Conservation (phyloP, 2,888 invertebrate genomes). For the Eilema sororculum region DNA sequence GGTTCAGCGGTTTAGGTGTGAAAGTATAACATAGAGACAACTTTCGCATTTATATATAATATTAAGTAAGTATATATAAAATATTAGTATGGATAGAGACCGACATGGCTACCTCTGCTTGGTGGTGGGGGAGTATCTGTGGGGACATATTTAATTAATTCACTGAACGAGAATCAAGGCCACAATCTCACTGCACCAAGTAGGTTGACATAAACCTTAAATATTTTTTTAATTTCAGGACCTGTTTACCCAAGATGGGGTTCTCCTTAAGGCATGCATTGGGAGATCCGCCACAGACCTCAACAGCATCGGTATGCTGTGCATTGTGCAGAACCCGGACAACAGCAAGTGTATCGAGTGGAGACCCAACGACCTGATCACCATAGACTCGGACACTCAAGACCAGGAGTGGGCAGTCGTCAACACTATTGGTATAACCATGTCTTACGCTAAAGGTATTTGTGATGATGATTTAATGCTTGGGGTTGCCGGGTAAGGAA, state of each 20-base stretch:
- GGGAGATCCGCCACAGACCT: constrained; percentile 88
- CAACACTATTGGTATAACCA: constrained; percentile 88
- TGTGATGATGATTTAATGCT: constrained; percentile 25
- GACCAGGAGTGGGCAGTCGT: constrained; percentile 95
- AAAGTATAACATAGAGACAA: no score
- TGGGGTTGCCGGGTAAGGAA: constrained; percentile 11
- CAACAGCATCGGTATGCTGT: constrained; percentile 90
- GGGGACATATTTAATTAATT: no score
- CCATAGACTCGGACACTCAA: constrained; percentile 91
- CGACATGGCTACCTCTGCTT: no score
- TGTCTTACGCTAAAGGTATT: constrained; percentile 48
- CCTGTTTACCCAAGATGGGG: constrained; percentile 93
- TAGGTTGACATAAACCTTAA: neutral
- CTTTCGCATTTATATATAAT: no score
- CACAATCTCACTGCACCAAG: neutral
- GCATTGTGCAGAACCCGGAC: constrained; percentile 88
- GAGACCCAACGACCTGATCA: constrained; percentile 93
- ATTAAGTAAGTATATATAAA: no score
- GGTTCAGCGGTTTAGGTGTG: no score
- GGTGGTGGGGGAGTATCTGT: no score
- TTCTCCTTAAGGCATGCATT: constrained; percentile 89
- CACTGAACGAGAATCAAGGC: no score
- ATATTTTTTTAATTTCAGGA: constrained; percentile 85
- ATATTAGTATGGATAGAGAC: no score
- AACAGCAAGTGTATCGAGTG: constrained; percentile 92